Evolutionary conservation across 2,797 vertebrate genomes (phyloP).

Genomic region (Micromesistius poutassou): DNA sequence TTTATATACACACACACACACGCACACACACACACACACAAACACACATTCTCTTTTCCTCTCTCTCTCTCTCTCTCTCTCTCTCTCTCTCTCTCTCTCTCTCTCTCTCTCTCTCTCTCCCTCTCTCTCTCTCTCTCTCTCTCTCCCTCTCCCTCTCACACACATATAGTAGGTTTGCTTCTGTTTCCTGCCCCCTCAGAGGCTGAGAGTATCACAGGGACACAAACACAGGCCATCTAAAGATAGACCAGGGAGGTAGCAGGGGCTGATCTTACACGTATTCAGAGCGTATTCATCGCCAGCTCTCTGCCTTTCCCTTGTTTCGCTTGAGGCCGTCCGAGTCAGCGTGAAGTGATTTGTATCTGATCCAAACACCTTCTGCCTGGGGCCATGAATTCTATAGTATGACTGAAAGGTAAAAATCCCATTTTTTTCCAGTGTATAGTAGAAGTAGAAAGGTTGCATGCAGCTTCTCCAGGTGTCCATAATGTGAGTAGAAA

Average conservation of each 20-base stretch:
- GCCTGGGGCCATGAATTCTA: constrained; percentile 53
- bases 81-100: background rate
- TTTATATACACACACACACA: constrained; percentile 8
- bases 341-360: constrained; percentile 20
- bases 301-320: constrained; percentile 7
- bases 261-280: constrained; percentile 16
- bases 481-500: too few relatives aligned
- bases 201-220: constrained; percentile 18
- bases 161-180: constrained; percentile 12
- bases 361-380: constrained; percentile 20
- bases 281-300: constrained; percentile 8
- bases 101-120: background rate
- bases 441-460: background rate
- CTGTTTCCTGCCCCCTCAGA: constrained; percentile 38
- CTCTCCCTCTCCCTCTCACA: background rate
- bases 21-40: constrained; percentile 13
- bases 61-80: constrained; percentile 5
- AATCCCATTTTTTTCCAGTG: constrained; percentile 21
- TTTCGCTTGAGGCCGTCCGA: constrained; percentile 12
- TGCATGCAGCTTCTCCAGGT: constrained; percentile 48
- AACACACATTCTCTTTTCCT: constrained; percentile 9
- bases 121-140: constrained; percentile 13
- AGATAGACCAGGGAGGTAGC: constrained; percentile 24
- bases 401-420: constrained; percentile 38
- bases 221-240: constrained; percentile 11